Base-by-base conservation (phyloP, 2,797 vertebrate species). In the Antrozous pallidus region DNA sequence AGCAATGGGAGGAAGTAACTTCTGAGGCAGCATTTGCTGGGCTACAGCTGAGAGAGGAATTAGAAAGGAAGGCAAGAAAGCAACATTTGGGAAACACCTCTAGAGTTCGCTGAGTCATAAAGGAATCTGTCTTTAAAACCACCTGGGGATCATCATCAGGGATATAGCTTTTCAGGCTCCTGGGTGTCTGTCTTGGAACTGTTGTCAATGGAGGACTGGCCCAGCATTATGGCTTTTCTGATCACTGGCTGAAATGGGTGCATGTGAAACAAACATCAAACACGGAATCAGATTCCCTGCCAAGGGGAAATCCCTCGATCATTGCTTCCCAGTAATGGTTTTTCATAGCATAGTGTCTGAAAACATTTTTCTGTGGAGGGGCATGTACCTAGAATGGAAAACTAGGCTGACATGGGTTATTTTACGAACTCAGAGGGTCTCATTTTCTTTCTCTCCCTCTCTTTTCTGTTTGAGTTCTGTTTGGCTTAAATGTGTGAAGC, bases 21-120 rank as follows among this genome's bases (percentile, higher is more conserved):
- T 85, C 33, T 38, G 22, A 28, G 31, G 17, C 22, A 31, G 51
- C 6, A 0, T 36, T 71, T 80, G 73, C 65, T 71, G 40, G 85
- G 74, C 20, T 69, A 70, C 38, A 38, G 26, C 17, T 83, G 22
- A 89, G 89, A 96, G 93, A 74, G 83, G 83, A 97, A 51, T 11
- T 83, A 28, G 51, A 36, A 31, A 24, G 28, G 38, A 92, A 92
- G 65, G 61, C 67, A 88, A 74, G 58, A 74, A 85, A 69, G 65
- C 0, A 0, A 54, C 70, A n/a, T 94, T 91, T 80, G 51, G 63
- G 54, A 92, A 93, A 90, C 13, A 61, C 24, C 28, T 56, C 0
- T 58, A 47, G 83, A 17, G 18, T 71, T 78, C 17, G 38, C 45
- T 4, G 51, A 67, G 12, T 51, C 6, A 75, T 14, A 49, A 67